A percentile compares a stretch with the other conserved stretches of the same genome.
phyloP scores from a whole-genome alignment of 2,888 invertebrate species.

The Macaria liturata region DNA sequence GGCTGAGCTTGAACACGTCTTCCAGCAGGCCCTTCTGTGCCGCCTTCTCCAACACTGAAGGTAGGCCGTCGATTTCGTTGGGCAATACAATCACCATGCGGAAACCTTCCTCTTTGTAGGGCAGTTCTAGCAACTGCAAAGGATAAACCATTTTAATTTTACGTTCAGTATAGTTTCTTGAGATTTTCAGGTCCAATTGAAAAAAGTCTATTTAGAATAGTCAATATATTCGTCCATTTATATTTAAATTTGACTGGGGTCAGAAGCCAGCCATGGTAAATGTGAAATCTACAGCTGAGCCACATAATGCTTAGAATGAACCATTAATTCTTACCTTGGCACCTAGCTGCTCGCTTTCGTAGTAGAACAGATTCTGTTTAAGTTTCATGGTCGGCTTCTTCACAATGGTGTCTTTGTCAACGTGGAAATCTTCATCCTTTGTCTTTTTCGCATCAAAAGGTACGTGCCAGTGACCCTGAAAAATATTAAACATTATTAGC shows the following conservation, averaged over 20 bases:
- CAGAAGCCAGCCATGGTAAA: too few species aligned
- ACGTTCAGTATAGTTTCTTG: too few species aligned
- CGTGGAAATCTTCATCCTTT: conserved; percentile 51
- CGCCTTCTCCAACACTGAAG: conserved; percentile 49
- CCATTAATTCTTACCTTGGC: conserved; percentile 42
- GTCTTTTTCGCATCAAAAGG: conserved; percentile 51
- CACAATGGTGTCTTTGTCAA: conserved; percentile 39
- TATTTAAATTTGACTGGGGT: too few species aligned
- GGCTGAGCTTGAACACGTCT: conserved; percentile 46
- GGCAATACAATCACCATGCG: conserved; percentile 61
- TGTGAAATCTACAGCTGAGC: too few species aligned
- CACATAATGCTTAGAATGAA: too few species aligned
- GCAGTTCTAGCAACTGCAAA: conserved; percentile 56
- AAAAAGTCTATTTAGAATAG: too few species aligned
- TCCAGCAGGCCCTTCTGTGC: conserved; percentile 46
- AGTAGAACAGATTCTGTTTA: conserved; percentile 44
- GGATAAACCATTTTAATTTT: background rate
- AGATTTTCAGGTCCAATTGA: too few species aligned
- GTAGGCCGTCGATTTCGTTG: conserved; percentile 51
- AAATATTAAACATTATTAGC: conserved; percentile 5
- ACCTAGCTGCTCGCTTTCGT: conserved; percentile 45
- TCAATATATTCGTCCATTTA: too few species aligned
- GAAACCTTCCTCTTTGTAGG: conserved; percentile 56
- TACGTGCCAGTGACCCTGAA: conserved; percentile 58
- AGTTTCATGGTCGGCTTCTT: conserved; percentile 58